A percentile compares a stretch with the other conserved stretches of the same genome.
Evolutionary conservation across 2,888 invertebrate species (phyloP).

Genomic region (Meiosimyza decipiens): DNA sequence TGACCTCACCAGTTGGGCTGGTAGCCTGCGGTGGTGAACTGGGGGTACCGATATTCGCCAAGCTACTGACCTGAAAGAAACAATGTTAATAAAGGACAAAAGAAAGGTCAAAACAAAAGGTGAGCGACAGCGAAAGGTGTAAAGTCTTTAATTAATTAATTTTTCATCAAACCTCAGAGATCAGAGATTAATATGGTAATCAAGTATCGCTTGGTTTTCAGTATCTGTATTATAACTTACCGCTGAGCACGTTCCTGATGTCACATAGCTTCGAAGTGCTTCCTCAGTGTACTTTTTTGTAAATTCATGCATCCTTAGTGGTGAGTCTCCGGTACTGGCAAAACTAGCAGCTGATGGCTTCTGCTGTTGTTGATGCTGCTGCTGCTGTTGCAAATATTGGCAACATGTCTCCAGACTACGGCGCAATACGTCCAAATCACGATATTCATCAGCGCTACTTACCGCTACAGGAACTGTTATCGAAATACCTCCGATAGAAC

Average conservation of each 20-base stretch:
- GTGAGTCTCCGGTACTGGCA: constrained; percentile 44
- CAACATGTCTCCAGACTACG: constrained; percentile 64
- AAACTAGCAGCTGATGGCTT: constrained; percentile 48
- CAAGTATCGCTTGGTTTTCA: too few species aligned
- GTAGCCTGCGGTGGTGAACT: constrained; percentile 84
- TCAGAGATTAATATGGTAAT: too few species aligned
- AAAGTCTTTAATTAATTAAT: too few species aligned
- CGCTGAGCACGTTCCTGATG: constrained; percentile 73
- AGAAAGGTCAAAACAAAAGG: too few species aligned
- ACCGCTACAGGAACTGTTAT: constrained; percentile 57
- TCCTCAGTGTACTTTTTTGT: constrained; percentile 54
- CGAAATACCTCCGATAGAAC: constrained; percentile 59
- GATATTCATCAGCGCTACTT: constrained; percentile 52
- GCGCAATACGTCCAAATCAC: constrained; percentile 55
- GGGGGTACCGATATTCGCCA: constrained; percentile 75
- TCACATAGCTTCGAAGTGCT: constrained; percentile 62
- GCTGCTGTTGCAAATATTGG: constrained; percentile 58
- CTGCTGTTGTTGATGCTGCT: constrained; percentile 42
- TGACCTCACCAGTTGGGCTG: constrained; percentile 81
- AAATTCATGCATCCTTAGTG: constrained; percentile 47
- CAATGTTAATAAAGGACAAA: too few species aligned
- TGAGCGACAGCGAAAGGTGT: too few species aligned
- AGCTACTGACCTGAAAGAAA: constrained; percentile 68
- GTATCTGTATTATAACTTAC: constrained; percentile 56
- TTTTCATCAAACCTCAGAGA: too few species aligned